Conservation (phyloP, 2,113 vertebrate species). For the Carassius carassius region DNA sequence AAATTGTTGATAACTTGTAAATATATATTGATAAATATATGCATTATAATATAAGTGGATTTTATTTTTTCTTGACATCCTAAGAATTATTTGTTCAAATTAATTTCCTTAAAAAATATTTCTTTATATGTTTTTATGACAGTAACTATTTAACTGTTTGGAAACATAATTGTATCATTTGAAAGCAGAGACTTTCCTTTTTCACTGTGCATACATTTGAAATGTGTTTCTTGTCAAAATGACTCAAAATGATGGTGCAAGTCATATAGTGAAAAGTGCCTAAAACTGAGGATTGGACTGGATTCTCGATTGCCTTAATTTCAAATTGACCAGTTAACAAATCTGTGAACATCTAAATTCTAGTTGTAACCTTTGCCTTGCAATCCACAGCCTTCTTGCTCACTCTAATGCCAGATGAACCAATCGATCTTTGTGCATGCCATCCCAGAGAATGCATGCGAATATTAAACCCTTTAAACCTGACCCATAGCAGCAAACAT, state of each 20-base stretch:
- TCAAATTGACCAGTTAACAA: background rate
- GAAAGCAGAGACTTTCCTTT: background rate
- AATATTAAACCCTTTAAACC: conserved; percentile 41
- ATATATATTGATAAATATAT: background rate
- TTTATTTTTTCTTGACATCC: background rate
- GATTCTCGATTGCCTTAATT: conserved; percentile 15
- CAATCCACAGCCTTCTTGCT: conserved; percentile 15
- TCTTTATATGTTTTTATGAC: too few relatives aligned
- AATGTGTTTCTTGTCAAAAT: background rate
- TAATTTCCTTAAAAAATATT: background rate
- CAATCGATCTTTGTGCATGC: conserved; percentile 42
- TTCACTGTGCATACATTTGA: background rate
- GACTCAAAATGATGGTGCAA: conserved; percentile 6
- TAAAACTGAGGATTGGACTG: background rate
- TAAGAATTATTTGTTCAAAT: background rate
- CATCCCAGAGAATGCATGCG: conserved; percentile 48
- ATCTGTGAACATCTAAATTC: background rate
- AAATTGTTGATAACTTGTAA: too few relatives aligned
- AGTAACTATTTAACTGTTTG: too few relatives aligned
- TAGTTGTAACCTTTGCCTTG: background rate
- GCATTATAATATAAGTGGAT: background rate
- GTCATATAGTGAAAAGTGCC: background rate
- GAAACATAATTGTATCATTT: background rate
- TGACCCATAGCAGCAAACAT: conserved; percentile 36
- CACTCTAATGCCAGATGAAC: conserved; percentile 32